These are phyloP conservation scores for Athalia cordata DNA, from an alignment of 2,888 invertebrate genomes.

Conservation along the genomic window DNA sequence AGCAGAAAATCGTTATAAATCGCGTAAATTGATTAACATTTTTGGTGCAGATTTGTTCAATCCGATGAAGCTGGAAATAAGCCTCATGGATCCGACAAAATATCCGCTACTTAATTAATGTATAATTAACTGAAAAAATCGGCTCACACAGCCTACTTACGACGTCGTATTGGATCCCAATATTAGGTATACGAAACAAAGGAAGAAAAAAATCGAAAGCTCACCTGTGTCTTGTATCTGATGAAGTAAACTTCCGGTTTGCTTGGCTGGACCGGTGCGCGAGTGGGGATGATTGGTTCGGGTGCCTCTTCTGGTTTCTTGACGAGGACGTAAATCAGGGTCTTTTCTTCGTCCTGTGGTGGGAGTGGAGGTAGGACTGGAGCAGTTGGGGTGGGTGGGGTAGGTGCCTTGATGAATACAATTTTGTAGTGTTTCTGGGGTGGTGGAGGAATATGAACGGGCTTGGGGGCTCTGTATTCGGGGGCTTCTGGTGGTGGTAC, in stretches of 20 bases:
- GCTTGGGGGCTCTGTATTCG: slow-evolving; percentile 82
- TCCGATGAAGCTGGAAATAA: too few species aligned
- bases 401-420: slow-evolving; percentile 85
- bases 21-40: neutral
- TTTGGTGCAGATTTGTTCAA: neutral
- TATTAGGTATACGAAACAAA: too few species aligned
- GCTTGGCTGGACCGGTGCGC: slow-evolving; percentile 89
- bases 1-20: slow-evolving; percentile 34
- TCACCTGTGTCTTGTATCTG: slow-evolving; percentile 89
- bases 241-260: slow-evolving; percentile 95
- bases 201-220: slow-evolving; percentile 44
- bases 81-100: too few species aligned
- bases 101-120: too few species aligned
- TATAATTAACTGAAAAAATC: too few species aligned
- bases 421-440: slow-evolving; percentile 91
- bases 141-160: too few species aligned
- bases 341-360: slow-evolving; percentile 92
- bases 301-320: slow-evolving; percentile 92
- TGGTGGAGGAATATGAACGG: slow-evolving; percentile 72
- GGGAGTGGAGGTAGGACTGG: slow-evolving; percentile 76
- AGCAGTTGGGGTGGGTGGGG: slow-evolving; percentile 74
- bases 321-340: slow-evolving; percentile 90
- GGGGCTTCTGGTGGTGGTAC: slow-evolving; percentile 90
- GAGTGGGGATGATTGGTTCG: slow-evolving; percentile 85
- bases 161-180: too few species aligned